A percentile compares a stretch with the other conserved stretches of the same genome.
Evolutionary conservation across 2,113 vertebrate species (phyloP).

Genomic region (Thalassarche chlororhynchos): DNA sequence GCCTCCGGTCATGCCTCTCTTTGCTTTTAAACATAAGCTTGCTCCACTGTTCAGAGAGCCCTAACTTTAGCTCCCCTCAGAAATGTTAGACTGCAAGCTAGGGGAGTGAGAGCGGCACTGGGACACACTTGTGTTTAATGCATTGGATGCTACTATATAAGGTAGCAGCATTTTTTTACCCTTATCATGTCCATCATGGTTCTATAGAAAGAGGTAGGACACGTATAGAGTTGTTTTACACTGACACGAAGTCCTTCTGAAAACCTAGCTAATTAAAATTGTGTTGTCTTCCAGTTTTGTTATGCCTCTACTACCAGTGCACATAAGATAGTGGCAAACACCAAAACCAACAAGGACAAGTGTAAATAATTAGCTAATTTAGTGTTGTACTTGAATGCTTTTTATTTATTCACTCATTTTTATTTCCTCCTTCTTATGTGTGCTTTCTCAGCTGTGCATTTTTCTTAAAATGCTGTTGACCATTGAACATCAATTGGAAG

Average conservation of each 20-base stretch:
- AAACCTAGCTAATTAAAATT: neutral
- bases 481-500: neutral
- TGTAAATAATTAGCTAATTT: neutral
- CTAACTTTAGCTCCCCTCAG: neutral
- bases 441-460: neutral
- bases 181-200: neutral
- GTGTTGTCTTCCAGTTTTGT: neutral
- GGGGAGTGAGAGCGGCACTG: accelerated
- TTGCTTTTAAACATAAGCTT: neutral
- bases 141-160: neutral
- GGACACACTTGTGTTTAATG: neutral
- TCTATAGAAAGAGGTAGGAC: neutral
- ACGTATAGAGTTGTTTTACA: neutral
- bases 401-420: neutral
- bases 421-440: neutral
- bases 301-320: neutral
- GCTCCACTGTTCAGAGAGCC: neutral
- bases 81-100: neutral
- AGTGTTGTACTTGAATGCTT: neutral
- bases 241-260: neutral
- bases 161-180: neutral
- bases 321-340: neutral
- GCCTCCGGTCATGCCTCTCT: neutral
- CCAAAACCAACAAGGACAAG: neutral
- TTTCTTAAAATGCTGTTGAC: neutral